These are phyloP conservation scores for Aphelenchoides bicaudatus DNA, from an alignment of 2,888 invertebrate genomes.

Conservation along the genomic window DNA sequence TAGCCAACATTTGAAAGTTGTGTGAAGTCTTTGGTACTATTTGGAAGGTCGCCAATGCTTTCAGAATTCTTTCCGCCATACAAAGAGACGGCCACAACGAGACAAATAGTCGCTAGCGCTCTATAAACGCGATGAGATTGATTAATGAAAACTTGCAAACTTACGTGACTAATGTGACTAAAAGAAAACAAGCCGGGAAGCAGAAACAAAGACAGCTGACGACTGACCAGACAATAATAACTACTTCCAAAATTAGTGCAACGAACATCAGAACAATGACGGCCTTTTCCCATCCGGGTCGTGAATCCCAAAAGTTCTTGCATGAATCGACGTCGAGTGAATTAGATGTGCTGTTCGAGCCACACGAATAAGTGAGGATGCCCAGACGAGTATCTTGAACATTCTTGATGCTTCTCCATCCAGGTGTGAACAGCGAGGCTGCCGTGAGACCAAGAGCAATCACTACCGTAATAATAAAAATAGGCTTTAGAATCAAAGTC, in stretches of 20 bases:
- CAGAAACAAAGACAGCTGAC: conserved; percentile 26
- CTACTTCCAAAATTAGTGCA: conserved; percentile 18
- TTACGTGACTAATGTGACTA: conserved; percentile 17
- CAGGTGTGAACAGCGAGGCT: conserved; percentile 48
- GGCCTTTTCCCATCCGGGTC: conserved; percentile 21
- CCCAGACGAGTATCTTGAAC: conserved; percentile 40
- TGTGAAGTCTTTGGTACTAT: conserved; percentile 19
- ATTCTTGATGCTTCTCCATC: conserved; percentile 44
- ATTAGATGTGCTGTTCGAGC: conserved; percentile 18
- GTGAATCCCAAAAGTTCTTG: conserved; percentile 35
- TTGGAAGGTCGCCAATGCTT: conserved; percentile 15
- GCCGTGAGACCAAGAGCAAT: conserved; percentile 41
- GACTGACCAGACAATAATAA: conserved; percentile 25
- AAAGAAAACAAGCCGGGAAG: conserved; percentile 17
- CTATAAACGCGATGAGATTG: too few species aligned
- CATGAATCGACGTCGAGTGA: conserved; percentile 38
- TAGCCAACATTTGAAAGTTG: conserved; percentile 30
- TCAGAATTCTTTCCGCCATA: conserved; percentile 39
- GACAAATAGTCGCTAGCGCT: conserved; percentile 31
- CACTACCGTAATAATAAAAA: conserved; percentile 33
- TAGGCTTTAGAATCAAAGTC: conserved; percentile 22
- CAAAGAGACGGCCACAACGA: conserved; percentile 36
- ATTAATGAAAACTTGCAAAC: too few species aligned
- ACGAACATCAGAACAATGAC: conserved; percentile 24
- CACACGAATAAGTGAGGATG: conserved; percentile 44